phyloP scores from a whole-genome alignment of 2,888 invertebrate species.

The Calameuta filiformis region DNA sequence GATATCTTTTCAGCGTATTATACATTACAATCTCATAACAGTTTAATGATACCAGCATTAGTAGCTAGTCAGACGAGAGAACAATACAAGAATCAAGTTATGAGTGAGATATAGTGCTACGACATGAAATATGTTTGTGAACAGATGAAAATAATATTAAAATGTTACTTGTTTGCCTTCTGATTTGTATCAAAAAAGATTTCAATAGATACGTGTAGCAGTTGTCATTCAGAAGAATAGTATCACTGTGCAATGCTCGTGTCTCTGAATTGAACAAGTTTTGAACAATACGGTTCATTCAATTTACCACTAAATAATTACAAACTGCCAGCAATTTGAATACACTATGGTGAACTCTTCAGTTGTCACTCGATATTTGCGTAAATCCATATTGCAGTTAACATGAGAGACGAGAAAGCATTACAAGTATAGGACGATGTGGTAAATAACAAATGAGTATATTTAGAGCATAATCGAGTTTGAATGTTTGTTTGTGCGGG shows the following conservation, averaged over 20 bases:
- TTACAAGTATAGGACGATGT: neutral
- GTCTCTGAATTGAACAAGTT: neutral
- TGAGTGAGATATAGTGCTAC: neutral
- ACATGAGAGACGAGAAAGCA: neutral
- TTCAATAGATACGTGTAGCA: neutral
- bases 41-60: neutral
- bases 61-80: neutral
- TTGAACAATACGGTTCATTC: neutral
- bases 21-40: neutral
- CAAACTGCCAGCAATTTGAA: neutral
- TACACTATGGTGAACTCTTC: neutral
- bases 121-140: neutral
- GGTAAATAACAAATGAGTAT: neutral
- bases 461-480: neutral
- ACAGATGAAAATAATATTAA: neutral
- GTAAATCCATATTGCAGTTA: neutral
- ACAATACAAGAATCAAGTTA: neutral
- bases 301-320: neutral
- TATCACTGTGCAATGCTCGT: neutral
- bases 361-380: neutral
- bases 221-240: neutral
- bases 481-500: slow-evolving; percentile 36
- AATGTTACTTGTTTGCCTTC: neutral
- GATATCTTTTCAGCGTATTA: neutral
- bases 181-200: neutral